A percentile compares a stretch with the other conserved stretches of the same genome.
phyloP scores from a whole-genome alignment of 2,113 vertebrate genomes.

The Callospermophilus lateralis region DNA sequence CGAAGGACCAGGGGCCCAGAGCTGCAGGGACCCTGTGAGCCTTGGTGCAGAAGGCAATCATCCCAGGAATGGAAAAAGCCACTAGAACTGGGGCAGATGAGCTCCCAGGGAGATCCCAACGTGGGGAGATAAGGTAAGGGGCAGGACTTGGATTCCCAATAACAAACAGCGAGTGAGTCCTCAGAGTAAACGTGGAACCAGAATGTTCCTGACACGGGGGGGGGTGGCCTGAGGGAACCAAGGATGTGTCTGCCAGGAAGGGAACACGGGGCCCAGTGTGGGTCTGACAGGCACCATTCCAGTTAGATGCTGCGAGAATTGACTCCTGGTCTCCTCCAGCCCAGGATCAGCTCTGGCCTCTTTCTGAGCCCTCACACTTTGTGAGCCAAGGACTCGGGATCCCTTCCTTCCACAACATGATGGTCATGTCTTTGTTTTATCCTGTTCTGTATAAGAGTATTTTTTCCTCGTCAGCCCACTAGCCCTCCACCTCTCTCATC shows the following conservation, averaged over 20 bases:
- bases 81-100: not conserved
- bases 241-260: not conserved
- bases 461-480: not conserved
- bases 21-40: too few relatives aligned
- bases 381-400: not conserved
- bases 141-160: not conserved
- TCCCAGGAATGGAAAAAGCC: not conserved
- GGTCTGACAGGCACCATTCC: too few relatives aligned
- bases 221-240: not conserved
- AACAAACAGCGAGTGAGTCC: not conserved
- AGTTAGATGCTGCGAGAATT: not conserved
- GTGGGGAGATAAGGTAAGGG: too few relatives aligned
- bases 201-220: not conserved
- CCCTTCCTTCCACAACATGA: not conserved
- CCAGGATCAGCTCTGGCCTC: not conserved
- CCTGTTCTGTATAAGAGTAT: not conserved
- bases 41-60: not conserved
- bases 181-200: not conserved
- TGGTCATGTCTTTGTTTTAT: not conserved
- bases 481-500: not conserved
- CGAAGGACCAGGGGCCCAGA: not conserved
- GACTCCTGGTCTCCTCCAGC: not conserved
- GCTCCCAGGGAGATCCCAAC: not conserved
- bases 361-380: not conserved
- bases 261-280: fast-evolving